A percentile compares a stretch with the other conserved stretches of the same genome.
Evolutionary conservation across 2,888 invertebrate species (phyloP).

Genomic region (Lordiphosa fenestrarum): DNA sequence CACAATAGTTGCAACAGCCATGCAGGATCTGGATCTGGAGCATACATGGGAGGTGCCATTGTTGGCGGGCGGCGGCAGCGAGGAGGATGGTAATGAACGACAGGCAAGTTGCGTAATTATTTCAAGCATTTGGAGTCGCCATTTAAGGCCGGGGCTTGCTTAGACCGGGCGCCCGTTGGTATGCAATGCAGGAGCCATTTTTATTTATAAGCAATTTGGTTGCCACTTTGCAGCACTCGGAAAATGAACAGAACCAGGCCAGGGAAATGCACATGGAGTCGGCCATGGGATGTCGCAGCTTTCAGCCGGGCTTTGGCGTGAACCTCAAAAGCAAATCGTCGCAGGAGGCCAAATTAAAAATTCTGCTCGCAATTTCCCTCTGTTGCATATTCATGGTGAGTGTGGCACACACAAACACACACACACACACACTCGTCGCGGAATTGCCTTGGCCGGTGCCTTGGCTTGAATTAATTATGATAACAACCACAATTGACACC

Average conservation of each 20-base stretch:
- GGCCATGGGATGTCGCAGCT: conserved; percentile 56
- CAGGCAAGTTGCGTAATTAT: conserved; percentile 31
- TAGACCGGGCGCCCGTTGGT: conserved; percentile 13
- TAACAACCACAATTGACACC: conserved; percentile 22
- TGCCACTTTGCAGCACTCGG: conserved; percentile 46
- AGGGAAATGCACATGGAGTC: conserved; percentile 18
- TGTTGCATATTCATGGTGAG: conserved; percentile 88
- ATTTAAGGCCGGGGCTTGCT: not conserved
- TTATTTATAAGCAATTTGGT: conserved; percentile 55
- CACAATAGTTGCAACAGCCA: conserved; percentile 18
- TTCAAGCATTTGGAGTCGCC: too few species aligned
- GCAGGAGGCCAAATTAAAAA: conserved; percentile 83
- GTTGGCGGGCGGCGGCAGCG: conserved; percentile 39
- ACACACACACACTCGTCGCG: conserved; percentile 1
- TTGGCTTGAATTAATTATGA: conserved; percentile 55
- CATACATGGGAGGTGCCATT: conserved; percentile 72
- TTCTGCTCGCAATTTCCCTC: conserved; percentile 84
- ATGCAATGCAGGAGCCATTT: conserved; percentile 36
- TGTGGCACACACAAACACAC: conserved; percentile 10
- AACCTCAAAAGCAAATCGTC: conserved; percentile 72
- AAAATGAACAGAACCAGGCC: conserved; percentile 23
- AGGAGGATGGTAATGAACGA: conserved; percentile 34
- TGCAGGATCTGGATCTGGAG: conserved; percentile 39
- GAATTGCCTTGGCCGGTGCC: conserved; percentile 9
- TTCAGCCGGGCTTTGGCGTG: conserved; percentile 74